Base-by-base conservation (phyloP, 2,797 vertebrate genomes). In the Triplophysa bombifrons region DNA sequence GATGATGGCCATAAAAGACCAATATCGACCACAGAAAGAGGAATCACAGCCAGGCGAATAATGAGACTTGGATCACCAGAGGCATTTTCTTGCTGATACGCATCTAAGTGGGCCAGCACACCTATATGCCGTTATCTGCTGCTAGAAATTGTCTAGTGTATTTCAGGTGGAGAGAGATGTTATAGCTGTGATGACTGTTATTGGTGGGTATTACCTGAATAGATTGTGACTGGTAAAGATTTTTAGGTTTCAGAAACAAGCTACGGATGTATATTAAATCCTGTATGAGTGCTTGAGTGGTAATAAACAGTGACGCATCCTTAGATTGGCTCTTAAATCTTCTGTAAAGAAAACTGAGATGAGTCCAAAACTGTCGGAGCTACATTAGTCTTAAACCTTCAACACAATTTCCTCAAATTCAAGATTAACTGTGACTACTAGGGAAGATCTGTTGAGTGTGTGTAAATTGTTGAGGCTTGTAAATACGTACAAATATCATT, bases 1-100 rank as follows among this genome's bases (percentile, higher is more conserved):
- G 66, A 56, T 72, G 75, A 72, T 53, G 55, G 50, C 64, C 51
- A 60, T 78, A 56, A 79, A 86, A 83, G 82, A 80, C 64, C 74
- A 85, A 69, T 44, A 60, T 66, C 66, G 70, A 78, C 78, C 72
- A 16, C 34, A 19, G 65, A 69, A 75, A 72, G 63, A 77, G 38
- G 78, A 66, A 77, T 74, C 66, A 70, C 74, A n/a, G 20, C 53
- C 78, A 74, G 75, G 80, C 66, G 81, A 80, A 81, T 80, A 83
- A 44, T 76, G 53, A 81, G 69, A 25, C 20, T 38, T 77, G 72
- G 66, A 81, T 83, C 70, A 84, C 74, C 73, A 61, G 63, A 74
- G 78, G 76, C 66, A 51, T 77, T 84, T 78, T 65, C 22, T 48
- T 69, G 73, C 65, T 58, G 73, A 80, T 74, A 79, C 80, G 60